Evolutionary conservation across 2,797 vertebrate genomes (phyloP).

Genomic region (Sylvilagus floridanus): DNA sequence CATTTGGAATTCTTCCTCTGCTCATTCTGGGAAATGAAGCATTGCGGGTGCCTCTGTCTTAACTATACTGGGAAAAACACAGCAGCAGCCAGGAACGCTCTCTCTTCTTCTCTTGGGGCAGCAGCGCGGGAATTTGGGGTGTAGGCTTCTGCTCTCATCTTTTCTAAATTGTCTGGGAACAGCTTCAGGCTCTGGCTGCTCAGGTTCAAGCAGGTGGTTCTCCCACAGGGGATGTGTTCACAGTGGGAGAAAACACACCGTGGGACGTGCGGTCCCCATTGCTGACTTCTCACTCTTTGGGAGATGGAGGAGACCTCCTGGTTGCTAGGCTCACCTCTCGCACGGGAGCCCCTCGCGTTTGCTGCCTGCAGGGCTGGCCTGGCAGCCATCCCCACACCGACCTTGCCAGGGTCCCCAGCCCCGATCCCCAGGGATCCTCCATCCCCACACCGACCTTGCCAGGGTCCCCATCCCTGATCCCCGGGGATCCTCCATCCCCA

Average conservation of each 20-base stretch:
- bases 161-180: not conserved
- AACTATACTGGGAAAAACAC: not conserved
- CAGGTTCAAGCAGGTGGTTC: not conserved
- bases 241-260: not conserved
- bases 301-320: no score
- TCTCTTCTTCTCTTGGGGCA: not conserved
- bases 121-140: not conserved
- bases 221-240: not conserved
- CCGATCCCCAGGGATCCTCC: not conserved
- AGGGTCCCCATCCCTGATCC: not conserved
- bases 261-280: not conserved
- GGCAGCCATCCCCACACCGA: not conserved
- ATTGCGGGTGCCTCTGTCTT: not conserved
- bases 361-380: not conserved
- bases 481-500: not conserved
- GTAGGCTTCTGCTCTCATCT: not conserved
- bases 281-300: not conserved
- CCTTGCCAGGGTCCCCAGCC: not conserved
- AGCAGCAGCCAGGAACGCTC: no score
- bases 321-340: not conserved
- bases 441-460: not conserved
- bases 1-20: slow-evolving; percentile 14
- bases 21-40: not conserved
- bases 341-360: not conserved
- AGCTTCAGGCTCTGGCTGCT: not conserved